Conservation (phyloP, 2,113 vertebrate species). For the western clawed frog (Xenopus tropicalis) region DNA sequence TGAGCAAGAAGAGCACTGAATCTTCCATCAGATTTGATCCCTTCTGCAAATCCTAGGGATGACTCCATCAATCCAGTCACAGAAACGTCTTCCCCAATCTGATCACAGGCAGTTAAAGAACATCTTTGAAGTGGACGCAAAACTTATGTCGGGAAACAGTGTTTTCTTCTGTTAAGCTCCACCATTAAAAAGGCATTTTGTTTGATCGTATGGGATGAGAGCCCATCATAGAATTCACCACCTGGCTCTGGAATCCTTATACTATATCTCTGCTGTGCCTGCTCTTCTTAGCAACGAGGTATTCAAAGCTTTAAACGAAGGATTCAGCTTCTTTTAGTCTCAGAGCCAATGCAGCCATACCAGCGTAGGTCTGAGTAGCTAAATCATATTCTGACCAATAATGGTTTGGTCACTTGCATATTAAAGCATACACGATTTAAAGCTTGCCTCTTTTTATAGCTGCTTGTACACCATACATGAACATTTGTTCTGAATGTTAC, state of each 20-base stretch:
- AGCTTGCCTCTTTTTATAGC: conserved; percentile 4
- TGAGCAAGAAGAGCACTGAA: neutral
- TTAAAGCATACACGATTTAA: conserved; percentile 8
- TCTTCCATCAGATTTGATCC: neutral
- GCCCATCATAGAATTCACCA: too few relatives aligned
- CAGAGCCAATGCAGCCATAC: neutral
- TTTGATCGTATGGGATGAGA: neutral
- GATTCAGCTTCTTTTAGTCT: neutral
- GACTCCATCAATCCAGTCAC: too few relatives aligned
- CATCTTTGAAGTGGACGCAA: neutral
- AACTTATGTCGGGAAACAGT: neutral
- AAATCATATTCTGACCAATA: neutral
- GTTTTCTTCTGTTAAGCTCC: neutral
- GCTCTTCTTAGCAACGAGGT: neutral
- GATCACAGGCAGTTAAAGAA: neutral
- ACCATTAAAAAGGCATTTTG: neutral
- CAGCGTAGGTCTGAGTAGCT: neutral
- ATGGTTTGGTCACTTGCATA: conserved; percentile 17
- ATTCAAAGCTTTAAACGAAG: neutral
- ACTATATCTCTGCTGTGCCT: neutral
- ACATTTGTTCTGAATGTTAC: conserved; percentile 6
- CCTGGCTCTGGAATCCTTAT: neutral
- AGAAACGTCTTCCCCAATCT: neutral
- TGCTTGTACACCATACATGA: conserved; percentile 16
- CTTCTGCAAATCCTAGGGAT: too few relatives aligned